These are phyloP conservation scores for Drosophila paulistorum DNA, from an alignment of 1,140 invertebrate genomes.

Conservation along the genomic window DNA sequence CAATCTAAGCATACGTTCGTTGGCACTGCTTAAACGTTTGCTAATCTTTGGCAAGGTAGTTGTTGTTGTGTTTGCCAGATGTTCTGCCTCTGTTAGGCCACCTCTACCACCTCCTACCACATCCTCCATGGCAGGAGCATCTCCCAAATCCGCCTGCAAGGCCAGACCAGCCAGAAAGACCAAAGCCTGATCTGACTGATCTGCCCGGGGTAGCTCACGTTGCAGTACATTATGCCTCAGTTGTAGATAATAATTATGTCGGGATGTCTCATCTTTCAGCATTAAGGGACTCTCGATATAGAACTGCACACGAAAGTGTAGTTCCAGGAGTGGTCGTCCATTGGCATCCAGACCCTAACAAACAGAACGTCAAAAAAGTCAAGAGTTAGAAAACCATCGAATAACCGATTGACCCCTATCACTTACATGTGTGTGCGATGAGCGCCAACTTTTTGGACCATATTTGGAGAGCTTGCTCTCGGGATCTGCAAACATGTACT, in stretches of 20 bases:
- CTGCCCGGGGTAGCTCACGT: slow-evolving; percentile 86
- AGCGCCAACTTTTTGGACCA: slow-evolving; percentile 97
- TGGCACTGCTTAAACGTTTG: slow-evolving; percentile 66
- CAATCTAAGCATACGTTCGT: slow-evolving; percentile 73
- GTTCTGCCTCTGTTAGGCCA: slow-evolving; percentile 14
- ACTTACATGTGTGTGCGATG: slow-evolving; percentile 94
- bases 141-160: slow-evolving; percentile 95
- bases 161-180: slow-evolving; percentile 93
- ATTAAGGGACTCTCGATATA: slow-evolving; percentile 95
- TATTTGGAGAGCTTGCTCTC: slow-evolving; percentile 98
- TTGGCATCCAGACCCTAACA: slow-evolving; percentile 93
- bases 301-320: slow-evolving; percentile 97
- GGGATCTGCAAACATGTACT: slow-evolving; percentile 96
- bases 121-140: slow-evolving; percentile 83
- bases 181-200: slow-evolving; percentile 88
- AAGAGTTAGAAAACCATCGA: too few species aligned
- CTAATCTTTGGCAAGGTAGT: slow-evolving; percentile 78
- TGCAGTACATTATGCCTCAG: slow-evolving; percentile 93
- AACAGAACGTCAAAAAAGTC: background rate
- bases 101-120: slow-evolving; percentile 3
- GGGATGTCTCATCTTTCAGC: slow-evolving; percentile 94
- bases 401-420: too few species aligned
- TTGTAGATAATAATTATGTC: slow-evolving; percentile 97
- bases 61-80: slow-evolving; percentile 46
- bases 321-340: slow-evolving; percentile 93